Percentiles rank a stretch among this genome's conserved stretches.
These are phyloP conservation scores for Dorcus parallelipipedus DNA, from an alignment of 2,888 invertebrate species.

Conservation along the genomic window DNA sequence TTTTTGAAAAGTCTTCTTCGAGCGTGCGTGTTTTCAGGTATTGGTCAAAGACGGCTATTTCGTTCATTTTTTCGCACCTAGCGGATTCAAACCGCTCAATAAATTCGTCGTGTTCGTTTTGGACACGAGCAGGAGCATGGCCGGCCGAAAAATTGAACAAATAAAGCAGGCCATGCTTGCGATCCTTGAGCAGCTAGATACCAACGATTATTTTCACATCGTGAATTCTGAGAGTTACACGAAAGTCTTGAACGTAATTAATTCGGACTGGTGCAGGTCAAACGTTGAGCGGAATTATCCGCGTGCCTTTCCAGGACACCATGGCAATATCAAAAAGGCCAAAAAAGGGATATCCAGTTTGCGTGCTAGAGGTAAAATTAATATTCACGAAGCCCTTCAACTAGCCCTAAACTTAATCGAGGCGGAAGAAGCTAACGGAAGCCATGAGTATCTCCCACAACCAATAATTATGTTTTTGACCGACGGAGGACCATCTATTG, in stretches of 20 bases:
- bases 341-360: slow-evolving; percentile 56
- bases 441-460: slow-evolving; percentile 45
- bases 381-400: slow-evolving; percentile 63
- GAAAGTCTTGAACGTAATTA: slow-evolving; percentile 51
- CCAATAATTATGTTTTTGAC: slow-evolving; percentile 65
- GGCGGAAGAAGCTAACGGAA: slow-evolving; percentile 26
- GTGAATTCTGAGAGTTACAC: slow-evolving; percentile 60
- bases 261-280: not conserved
- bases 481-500: slow-evolving; percentile 64
- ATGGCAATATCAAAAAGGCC: slow-evolving; percentile 57
- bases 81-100: slow-evolving; percentile 55
- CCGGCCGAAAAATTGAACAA: slow-evolving; percentile 63
- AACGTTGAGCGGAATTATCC: slow-evolving; percentile 31
- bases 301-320: slow-evolving; percentile 53
- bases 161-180: slow-evolving; percentile 62
- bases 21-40: slow-evolving; percentile 42
- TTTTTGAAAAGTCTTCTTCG: not conserved
- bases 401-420: slow-evolving; percentile 47
- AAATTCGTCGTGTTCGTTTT: slow-evolving; percentile 73
- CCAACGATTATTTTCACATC: slow-evolving; percentile 65
- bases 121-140: slow-evolving; percentile 75
- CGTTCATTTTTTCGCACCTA: slow-evolving; percentile 72
- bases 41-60: slow-evolving; percentile 69
- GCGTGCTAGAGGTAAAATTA: slow-evolving; percentile 60
- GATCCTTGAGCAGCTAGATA: slow-evolving; percentile 60